Evolutionary conservation across 1,140 invertebrate genomes (phyloP), one percentile per base, ranked within the genome.

Genomic region (Euwallacea fornicatus): DNA sequence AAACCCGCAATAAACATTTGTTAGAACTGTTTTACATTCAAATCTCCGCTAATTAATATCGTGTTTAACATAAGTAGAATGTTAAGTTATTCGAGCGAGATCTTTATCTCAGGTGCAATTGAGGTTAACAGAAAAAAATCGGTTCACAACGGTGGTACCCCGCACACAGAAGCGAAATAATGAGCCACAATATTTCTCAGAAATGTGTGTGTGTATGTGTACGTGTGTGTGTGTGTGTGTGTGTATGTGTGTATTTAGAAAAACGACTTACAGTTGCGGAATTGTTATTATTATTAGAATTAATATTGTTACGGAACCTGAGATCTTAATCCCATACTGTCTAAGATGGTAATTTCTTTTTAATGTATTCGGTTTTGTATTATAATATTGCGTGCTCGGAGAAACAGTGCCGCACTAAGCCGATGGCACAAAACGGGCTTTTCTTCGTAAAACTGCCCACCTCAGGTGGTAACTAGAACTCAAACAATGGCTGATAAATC

Each of bases 401-500:
- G 46, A 6, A 13, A 50, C 9, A 33, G 21, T 33, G 21, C 21
- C 21, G 21, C 21, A 33, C 21, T 33, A 33, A 33, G 21, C 21
- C 21, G 21, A 33, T 33, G 21, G 21, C 21, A 50, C 13, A 50
- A 10, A 50, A 50, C 46, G 13, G 13, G 9, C 9, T 13, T 13
- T 10, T 50, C 46, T 10, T 50, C 46, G 46, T 50, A 33, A 42
- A 60, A 11, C 61, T 47, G 7, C 53, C 53, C 44, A 42, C 64
- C 13, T 56, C 10, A 42, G 16, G 21, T 58, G 13, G 33, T 66
- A 56, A 66, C 55, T 16, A 66, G 64, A 66, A 66, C 13, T 43
- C 10, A 69, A 69, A 69, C 66, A 69, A 69, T 69, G 54, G 54
- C 46, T 13, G 54, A 16, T n/a, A 68, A 62, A 62, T 61, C 60